Base-by-base conservation (phyloP, 1,140 invertebrate species). In the Rhizoglyphus robini region DNA sequence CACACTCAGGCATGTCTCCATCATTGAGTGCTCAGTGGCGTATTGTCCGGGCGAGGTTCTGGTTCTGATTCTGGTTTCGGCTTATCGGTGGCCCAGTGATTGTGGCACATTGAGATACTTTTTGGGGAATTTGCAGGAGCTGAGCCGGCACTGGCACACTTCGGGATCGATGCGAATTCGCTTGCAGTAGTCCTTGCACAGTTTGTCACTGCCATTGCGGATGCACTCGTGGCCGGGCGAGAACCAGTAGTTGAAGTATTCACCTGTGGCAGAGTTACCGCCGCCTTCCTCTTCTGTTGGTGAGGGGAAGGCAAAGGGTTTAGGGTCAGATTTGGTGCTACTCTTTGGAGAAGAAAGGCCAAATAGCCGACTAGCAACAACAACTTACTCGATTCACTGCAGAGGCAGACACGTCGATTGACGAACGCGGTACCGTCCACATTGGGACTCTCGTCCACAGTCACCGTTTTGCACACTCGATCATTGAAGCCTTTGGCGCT, bases 171-270 rank as follows among this genome's bases (percentile, higher is more conserved):
- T 64, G 41, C 63, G 63, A 51, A 64, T 64, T 18, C 63, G 38
- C 41, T 30, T 51, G 46, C 63, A 64, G 29, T 64, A 64, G 23
- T 64, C 63, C 41, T 64, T 64, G 27, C 63, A 64, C 29, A 51
- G 63, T 36, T 48, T 51, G 29, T 64, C 63, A 3, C 51, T 15
- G 11, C 63, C 63, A 38, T 64, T 64, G 20, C 63, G 63, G 11
- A 51, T 64, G 29, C 63, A 64, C 27, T 64, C 63, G 46, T 64
- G 63, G 4, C 63, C 63, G 8, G 63, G 63, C 25, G 41, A 48
- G 25, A 64, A 64, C 63, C 63, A 64, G 41, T 64, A 64, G 41
- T 47, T 47, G 25, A 64, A 64, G 29, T 64, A 64, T 57, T 64
- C 63, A 51, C 63, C 63, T 4, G 63, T 64, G 2, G 63, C 41